A percentile compares a stretch with the other conserved stretches of the same genome.
phyloP scores from a whole-genome alignment of 2,797 vertebrate species.

The Halcyon smyrnensis region DNA sequence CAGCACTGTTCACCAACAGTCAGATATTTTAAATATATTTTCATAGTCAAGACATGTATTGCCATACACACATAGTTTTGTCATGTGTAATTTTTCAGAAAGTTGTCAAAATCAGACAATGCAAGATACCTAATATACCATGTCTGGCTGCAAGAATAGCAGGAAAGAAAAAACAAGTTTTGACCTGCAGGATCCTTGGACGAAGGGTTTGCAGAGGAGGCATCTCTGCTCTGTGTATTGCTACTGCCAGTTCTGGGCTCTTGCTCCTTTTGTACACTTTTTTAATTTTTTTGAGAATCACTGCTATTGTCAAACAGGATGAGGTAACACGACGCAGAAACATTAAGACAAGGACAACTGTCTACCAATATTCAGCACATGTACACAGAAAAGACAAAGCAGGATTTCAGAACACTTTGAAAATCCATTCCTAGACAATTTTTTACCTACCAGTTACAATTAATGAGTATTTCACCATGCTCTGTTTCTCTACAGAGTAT shows the following conservation, averaged over 20 bases:
- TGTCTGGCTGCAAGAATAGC: neutral
- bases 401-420: neutral
- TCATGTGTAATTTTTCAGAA: rapidly evolving
- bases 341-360: rapidly evolving
- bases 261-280: neutral
- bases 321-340: neutral
- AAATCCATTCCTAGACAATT: neutral
- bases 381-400: neutral
- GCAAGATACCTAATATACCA: neutral
- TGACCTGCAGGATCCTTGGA: neutral
- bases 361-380: neutral
- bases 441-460: neutral
- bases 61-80: rapidly evolving
- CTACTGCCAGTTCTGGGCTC: neutral
- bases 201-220: neutral
- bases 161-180: rapidly evolving
- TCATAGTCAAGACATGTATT: neutral
- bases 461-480: neutral
- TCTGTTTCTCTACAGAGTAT: neutral
- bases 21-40: neutral
- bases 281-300: neutral
- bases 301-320: neutral
- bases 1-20: neutral
- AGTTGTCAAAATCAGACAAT: neutral
- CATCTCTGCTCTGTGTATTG: rapidly evolving